A percentile compares a stretch with the other conserved stretches of the same genome.
Evolutionary conservation across 2,797 vertebrate species (phyloP).

Genomic region (Sternotherus odoratus): DNA sequence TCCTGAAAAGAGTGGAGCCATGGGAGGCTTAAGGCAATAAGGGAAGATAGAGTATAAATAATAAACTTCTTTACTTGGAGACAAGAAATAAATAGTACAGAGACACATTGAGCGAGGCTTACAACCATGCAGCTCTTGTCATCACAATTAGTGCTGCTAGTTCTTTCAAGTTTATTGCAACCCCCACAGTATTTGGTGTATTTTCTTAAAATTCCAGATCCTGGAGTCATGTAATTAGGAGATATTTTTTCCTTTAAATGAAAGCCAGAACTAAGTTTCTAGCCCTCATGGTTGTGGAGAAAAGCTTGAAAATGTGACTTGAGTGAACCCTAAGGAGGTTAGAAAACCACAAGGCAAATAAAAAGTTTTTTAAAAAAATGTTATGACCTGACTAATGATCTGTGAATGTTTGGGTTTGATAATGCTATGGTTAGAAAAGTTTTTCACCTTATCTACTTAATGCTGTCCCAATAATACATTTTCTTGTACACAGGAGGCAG

Average conservation of each 20-base stretch:
- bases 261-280: not conserved
- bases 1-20: not conserved
- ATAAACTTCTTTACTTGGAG: not conserved
- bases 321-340: not conserved
- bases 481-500: not conserved
- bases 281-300: not conserved
- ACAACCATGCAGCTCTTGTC: not conserved
- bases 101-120: not conserved
- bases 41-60: not conserved
- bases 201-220: not conserved
- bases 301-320: not conserved
- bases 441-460: not conserved
- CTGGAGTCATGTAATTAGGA: not conserved
- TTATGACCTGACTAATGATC: not conserved
- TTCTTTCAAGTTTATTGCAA: not conserved
- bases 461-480: not conserved
- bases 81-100: not conserved
- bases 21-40: not conserved
- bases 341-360: not conserved
- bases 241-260: not conserved
- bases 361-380: slow-evolving; percentile 12
- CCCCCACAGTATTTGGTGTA: not conserved
- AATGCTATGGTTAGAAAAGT: not conserved
- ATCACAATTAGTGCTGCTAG: not conserved
- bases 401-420: not conserved